These are phyloP conservation scores for Ormyrus thymus DNA, from an alignment of 2,888 invertebrate species.

Conservation along the genomic window DNA sequence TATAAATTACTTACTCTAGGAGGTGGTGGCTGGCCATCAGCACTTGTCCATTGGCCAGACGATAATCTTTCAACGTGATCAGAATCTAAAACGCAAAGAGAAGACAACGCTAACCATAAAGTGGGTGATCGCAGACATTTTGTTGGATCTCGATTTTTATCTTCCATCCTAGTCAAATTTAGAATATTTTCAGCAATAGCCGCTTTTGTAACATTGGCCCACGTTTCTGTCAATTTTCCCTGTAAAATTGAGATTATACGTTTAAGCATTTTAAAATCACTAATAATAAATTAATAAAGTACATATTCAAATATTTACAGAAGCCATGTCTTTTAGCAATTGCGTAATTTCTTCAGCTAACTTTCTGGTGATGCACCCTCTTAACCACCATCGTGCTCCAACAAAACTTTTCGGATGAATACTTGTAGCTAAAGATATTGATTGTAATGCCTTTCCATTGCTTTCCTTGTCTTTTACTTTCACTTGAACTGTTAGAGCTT, in stretches of 20 bases:
- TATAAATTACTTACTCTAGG: constrained; percentile 72
- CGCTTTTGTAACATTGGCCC: constrained; percentile 91
- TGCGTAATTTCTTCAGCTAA: constrained; percentile 92
- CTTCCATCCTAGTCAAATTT: constrained; percentile 87
- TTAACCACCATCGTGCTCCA: constrained; percentile 87
- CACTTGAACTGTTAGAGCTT: constrained; percentile 92
- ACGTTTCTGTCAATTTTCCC: constrained; percentile 90
- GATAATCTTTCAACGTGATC: constrained; percentile 90
- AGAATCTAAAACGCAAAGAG: constrained; percentile 93
- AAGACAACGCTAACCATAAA: constrained; percentile 94
- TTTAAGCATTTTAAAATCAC: too few relatives aligned
- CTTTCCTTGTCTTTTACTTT: constrained; percentile 83
- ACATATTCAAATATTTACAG: constrained; percentile 78
- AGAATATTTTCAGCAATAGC: constrained; percentile 92
- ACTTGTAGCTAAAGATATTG: constrained; percentile 79
- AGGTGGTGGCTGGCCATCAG: constrained; percentile 78
- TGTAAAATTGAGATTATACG: constrained; percentile 69
- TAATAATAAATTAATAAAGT: neutral
- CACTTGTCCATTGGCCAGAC: constrained; percentile 86
- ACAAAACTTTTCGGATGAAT: constrained; percentile 79
- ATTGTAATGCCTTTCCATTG: constrained; percentile 74
- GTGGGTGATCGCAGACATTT: constrained; percentile 89
- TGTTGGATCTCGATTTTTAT: constrained; percentile 83
- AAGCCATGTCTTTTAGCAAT: constrained; percentile 93
- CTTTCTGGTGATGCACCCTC: constrained; percentile 88